These are phyloP conservation scores for Nebria ingens DNA, from an alignment of 1,140 invertebrate genomes.

Conservation along the genomic window DNA sequence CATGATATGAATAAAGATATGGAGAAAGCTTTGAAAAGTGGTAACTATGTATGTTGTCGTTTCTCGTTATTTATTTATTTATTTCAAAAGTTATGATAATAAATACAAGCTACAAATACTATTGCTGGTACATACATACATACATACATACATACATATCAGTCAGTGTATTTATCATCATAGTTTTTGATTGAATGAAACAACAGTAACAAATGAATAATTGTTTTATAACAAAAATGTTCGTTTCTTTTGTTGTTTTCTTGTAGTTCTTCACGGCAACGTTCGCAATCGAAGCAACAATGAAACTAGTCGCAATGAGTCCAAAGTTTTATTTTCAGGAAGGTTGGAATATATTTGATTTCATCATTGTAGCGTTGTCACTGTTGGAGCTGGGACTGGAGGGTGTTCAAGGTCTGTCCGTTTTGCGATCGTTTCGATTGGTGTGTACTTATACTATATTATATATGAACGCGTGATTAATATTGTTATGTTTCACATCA, in stretches of 20 bases:
- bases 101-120: background rate
- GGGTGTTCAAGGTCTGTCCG: constrained; percentile 89
- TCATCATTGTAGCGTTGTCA: constrained; percentile 93
- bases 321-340: constrained; percentile 97
- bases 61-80: constrained; percentile 10
- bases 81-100: no score
- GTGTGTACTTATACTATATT: constrained; percentile 47
- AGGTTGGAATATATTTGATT: constrained; percentile 99
- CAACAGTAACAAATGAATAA: no score
- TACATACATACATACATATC: background rate
- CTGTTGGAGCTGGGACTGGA: constrained; percentile 86
- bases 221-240: constrained; percentile 3
- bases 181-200: background rate
- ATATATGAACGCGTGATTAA: background rate
- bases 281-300: constrained; percentile 90
- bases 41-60: constrained; percentile 84
- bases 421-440: constrained; percentile 95
- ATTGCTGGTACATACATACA: background rate
- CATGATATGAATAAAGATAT: constrained; percentile 85
- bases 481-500: constrained; percentile 13
- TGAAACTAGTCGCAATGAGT: constrained; percentile 94
- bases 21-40: constrained; percentile 74
- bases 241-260: constrained; percentile 10
- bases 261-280: constrained; percentile 93
- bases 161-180: background rate